Conservation (phyloP, 2,888 invertebrate species). For the Sphaerophoria taeniata region DNA sequence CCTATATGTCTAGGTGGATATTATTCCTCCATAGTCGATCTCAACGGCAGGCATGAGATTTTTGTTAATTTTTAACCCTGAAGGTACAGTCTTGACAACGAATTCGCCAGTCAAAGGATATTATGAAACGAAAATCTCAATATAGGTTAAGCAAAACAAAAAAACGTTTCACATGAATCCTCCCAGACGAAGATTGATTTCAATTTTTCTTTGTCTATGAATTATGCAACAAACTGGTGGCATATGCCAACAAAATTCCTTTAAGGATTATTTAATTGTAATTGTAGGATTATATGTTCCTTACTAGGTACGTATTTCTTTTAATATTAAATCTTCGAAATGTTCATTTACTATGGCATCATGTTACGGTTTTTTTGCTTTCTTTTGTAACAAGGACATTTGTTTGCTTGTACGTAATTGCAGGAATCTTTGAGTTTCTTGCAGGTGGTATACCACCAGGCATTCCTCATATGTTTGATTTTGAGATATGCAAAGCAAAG, state of each 20-base stretch:
- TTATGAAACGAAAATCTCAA: slow-evolving; percentile 15
- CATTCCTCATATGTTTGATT: not conserved
- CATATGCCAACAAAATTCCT: slow-evolving; percentile 58
- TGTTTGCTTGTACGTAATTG: not conserved
- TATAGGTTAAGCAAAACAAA: slow-evolving; percentile 1
- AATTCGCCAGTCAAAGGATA: slow-evolving; percentile 36
- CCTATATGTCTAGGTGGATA: too few species aligned
- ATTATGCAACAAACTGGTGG: slow-evolving; percentile 36
- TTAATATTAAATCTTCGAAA: slow-evolving; percentile 29
- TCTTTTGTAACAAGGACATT: slow-evolving; percentile 27
- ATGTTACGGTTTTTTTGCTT: slow-evolving; percentile 44
- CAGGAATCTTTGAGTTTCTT: not conserved
- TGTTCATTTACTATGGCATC: slow-evolving; percentile 57
- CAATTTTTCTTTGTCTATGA: slow-evolving; percentile 14
- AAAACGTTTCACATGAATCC: not conserved
- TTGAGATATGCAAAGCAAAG: too few species aligned
- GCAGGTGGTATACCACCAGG: slow-evolving; percentile 17
- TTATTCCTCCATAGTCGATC: not conserved
- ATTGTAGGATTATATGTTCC: not conserved
- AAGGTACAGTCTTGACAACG: not conserved
- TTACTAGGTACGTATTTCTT: slow-evolving; percentile 14
- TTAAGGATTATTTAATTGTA: slow-evolving; percentile 46
- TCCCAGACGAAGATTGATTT: slow-evolving; percentile 48
- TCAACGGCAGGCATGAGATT: not conserved
- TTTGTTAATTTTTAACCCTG: not conserved